These are phyloP conservation scores for Lysandra coridon DNA, from an alignment of 2,888 invertebrate species.

Conservation along the genomic window DNA sequence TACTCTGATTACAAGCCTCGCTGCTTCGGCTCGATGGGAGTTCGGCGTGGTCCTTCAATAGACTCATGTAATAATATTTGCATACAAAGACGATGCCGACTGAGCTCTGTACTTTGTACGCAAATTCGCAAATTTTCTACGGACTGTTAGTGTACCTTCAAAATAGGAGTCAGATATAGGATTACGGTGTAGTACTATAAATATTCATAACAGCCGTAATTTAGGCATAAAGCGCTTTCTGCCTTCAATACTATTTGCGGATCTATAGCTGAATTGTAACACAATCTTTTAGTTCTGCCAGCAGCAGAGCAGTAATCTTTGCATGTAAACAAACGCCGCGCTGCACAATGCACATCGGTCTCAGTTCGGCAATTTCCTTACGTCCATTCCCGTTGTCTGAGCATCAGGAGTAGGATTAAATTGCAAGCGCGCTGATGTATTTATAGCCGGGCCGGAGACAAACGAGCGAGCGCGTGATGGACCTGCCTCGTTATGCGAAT, in stretches of 20 bases:
- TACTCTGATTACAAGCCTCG: constrained; percentile 55
- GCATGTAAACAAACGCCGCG: constrained; percentile 11
- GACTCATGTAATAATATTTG: constrained; percentile 70
- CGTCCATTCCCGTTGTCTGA: constrained; percentile 37
- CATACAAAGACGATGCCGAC: constrained; percentile 67
- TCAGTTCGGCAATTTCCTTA: constrained; percentile 16
- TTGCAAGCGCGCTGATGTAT: constrained; percentile 79
- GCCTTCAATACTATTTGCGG: neutral
- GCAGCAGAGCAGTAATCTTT: neutral
- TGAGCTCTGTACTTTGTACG: constrained; percentile 63
- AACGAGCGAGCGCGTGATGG: constrained; percentile 78
- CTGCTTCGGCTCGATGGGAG: constrained; percentile 55
- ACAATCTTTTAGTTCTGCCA: neutral
- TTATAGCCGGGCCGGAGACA: constrained; percentile 78
- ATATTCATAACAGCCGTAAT: neutral
- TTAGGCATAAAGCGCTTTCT: neutral
- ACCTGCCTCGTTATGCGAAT: constrained; percentile 80
- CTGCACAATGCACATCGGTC: constrained; percentile 15
- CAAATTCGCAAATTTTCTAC: constrained; percentile 64
- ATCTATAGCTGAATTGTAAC: neutral
- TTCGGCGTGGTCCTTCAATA: constrained; percentile 65
- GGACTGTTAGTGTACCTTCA: constrained; percentile 51
- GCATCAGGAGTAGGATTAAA: constrained; percentile 74
- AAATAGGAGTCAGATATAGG: constrained; percentile 42
- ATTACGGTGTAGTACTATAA: constrained; percentile 33